Percentiles rank a stretch among this genome's conserved stretches.
phyloP scores from a whole-genome alignment of 2,888 invertebrate genomes.

The Rapana venosa region DNA sequence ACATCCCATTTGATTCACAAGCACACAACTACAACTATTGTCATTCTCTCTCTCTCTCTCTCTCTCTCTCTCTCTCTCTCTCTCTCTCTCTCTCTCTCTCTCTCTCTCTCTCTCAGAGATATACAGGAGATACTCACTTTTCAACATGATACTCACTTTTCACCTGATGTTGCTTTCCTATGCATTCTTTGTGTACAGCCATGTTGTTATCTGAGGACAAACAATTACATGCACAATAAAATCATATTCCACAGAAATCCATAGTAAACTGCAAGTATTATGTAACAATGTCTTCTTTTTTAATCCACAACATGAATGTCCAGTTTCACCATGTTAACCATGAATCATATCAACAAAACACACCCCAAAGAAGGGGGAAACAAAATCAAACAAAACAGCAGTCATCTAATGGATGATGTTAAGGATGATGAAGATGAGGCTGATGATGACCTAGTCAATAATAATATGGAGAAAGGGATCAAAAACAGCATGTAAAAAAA shows the following conservation, averaged over 20 bases:
- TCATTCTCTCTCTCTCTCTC: too few species aligned
- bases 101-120: not conserved
- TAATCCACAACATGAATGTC: too few species aligned
- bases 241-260: not conserved
- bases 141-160: slow-evolving; percentile 33
- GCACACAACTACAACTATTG: not conserved
- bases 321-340: too few species aligned
- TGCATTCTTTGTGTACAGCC: slow-evolving; percentile 93
- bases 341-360: too few species aligned
- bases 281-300: too few species aligned
- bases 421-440: not conserved
- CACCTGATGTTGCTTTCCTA: slow-evolving; percentile 79
- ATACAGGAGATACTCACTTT: not conserved
- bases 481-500: too few species aligned
- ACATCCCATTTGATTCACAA: not conserved
- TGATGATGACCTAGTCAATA: not conserved
- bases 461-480: too few species aligned
- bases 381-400: too few species aligned
- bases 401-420: too few species aligned
- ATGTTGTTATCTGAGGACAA: slow-evolving; percentile 82
- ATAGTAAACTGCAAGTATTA: too few species aligned
- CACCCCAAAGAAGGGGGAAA: too few species aligned
- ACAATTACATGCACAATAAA: not conserved
- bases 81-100: not conserved
- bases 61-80: too few species aligned